Evolutionary conservation across 2,797 vertebrate species (phyloP), one percentile per base, ranked within the genome.

Genomic region (Graptemys geographica): DNA sequence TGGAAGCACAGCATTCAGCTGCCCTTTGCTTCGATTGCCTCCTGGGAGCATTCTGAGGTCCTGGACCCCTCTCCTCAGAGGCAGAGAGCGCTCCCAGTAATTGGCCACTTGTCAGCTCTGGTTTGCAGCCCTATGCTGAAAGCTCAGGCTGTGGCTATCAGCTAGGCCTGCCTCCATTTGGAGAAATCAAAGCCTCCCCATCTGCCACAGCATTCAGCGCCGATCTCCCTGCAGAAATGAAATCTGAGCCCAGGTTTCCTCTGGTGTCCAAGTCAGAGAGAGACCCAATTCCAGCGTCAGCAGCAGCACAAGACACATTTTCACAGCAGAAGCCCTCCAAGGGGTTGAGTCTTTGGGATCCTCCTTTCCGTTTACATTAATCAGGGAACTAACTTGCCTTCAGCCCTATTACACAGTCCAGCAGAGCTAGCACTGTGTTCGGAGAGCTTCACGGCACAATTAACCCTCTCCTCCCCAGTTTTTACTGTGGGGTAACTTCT

Each of bases 351-450:
- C 94, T 91, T 84, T 11, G 1, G 91, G 84, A 91, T 93, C 72
- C 69, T 86, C 86, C 86, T 95, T 95, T 96, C 94, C 47, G 53
- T 89, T 94, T 76, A 56, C 81, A 94, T 97, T 89, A 89, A 84
- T 86, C 96, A 88, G 81, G 79, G 41, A 37, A 23, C 15, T 78
- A 88, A n/a, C 1, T 4, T 88, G 92, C 90, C 94, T 78, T 82
- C 1, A 5, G 90, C 92, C 81, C 78, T 84, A 86, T 86, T 91
- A 56, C 2, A 4, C 51, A 92, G 93, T 90, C 79, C 82, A 47
- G 94, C 37, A 85, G 82, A 89, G 80, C 18, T 82, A 88, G 56
- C 3, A 23, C 76, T 88, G 83, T 33, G 78, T 84, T 47, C 86
- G 76, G n/a, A 1, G 1, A 49, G 25, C 23, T 79, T 27, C 62